A percentile compares a stretch with the other conserved stretches of the same genome.
phyloP scores from a whole-genome alignment of 2,113 vertebrate genomes.

The Rafetus swinhoei region DNA sequence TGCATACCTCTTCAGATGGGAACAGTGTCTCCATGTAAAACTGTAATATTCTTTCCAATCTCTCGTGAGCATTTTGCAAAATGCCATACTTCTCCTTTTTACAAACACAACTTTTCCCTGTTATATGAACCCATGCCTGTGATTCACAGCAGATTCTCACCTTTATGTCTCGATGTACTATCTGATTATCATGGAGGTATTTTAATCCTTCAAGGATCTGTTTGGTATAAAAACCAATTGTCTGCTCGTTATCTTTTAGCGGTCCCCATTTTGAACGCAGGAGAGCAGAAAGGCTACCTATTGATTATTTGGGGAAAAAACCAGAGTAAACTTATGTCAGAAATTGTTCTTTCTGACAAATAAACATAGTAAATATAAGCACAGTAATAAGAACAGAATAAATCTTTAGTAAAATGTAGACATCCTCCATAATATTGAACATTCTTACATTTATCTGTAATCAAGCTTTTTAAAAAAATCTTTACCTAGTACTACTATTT shows the following conservation, averaged over 20 bases:
- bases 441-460: background rate
- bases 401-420: background rate
- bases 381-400: background rate
- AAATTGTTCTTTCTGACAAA: background rate
- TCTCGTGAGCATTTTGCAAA: background rate
- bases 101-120: background rate
- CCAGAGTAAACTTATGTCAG: constrained; percentile 1
- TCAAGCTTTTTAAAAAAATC: background rate
- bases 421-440: background rate
- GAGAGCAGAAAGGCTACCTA: constrained; percentile 97
- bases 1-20: background rate
- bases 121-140: background rate
- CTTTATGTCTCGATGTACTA: constrained; percentile 98
- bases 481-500: background rate
- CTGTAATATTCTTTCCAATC: background rate
- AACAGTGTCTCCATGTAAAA: background rate
- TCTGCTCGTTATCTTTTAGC: constrained; percentile 96
- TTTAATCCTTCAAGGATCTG: constrained; percentile 98
- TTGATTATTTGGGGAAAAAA: constrained; percentile 12
- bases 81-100: background rate
- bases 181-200: constrained; percentile 98
- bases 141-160: constrained; percentile 69
- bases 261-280: constrained; percentile 98
- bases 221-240: constrained; percentile 98
- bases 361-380: background rate